Percentiles rank a stretch among this genome's conserved stretches.
Conservation (phyloP, 2,113 vertebrate species). For the Lagopus muta region DNA sequence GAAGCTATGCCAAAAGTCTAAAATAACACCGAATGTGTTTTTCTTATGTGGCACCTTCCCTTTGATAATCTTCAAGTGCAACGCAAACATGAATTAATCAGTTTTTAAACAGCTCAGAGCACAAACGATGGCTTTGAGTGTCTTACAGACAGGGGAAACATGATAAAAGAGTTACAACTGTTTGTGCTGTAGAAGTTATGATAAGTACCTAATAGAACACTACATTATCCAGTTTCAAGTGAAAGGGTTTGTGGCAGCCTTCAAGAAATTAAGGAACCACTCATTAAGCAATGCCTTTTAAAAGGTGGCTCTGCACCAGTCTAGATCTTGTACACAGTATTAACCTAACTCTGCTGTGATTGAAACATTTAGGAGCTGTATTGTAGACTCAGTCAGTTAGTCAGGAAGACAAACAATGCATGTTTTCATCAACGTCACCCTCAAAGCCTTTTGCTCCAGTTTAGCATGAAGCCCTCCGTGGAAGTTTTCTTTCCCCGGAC, state of each 20-base stretch:
- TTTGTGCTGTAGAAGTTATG: not conserved
- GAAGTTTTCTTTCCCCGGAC: not conserved
- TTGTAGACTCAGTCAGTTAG: not conserved
- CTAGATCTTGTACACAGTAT: not conserved
- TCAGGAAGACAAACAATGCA: not conserved
- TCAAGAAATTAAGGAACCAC: not conserved
- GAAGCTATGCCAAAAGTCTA: not conserved
- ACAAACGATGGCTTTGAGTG: rapidly evolving
- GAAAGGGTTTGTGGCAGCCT: not conserved
- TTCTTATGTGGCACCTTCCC: not conserved
- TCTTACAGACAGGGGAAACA: not conserved
- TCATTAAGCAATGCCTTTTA: not conserved
- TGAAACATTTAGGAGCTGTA: not conserved
- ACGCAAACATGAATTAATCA: slow-evolving; percentile 39
- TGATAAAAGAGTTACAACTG: not conserved
- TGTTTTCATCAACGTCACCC: not conserved
- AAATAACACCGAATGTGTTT: not conserved
- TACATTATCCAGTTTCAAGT: not conserved
- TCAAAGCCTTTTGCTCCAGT: not conserved
- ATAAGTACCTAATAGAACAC: not conserved
- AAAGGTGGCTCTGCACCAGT: not conserved
- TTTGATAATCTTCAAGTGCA: slow-evolving; percentile 21
- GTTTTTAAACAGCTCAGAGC: not conserved
- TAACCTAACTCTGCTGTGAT: not conserved
- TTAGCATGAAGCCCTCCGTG: not conserved